phyloP scores from a whole-genome alignment of 2,797 vertebrate genomes.

The Spondyliosoma cantharus region DNA sequence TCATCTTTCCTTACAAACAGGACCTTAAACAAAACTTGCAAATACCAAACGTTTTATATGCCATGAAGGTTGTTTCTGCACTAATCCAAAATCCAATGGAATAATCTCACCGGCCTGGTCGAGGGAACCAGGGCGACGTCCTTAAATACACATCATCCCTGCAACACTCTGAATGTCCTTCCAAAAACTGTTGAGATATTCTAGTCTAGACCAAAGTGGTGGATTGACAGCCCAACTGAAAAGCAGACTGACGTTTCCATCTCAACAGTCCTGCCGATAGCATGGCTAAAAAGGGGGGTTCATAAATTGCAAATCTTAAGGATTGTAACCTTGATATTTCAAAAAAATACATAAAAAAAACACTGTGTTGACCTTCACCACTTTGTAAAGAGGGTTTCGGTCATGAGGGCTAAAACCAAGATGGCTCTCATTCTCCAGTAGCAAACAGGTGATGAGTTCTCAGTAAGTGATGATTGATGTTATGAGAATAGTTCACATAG shows the following conservation, averaged over 20 bases:
- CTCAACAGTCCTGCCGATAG: neutral
- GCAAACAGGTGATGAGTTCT: conserved; percentile 77
- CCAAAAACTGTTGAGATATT: conserved; percentile 2
- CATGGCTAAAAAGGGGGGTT: neutral
- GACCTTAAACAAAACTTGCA: too few species aligned
- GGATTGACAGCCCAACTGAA: neutral
- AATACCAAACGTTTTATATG: too few species aligned
- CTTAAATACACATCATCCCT: too few species aligned
- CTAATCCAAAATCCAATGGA: too few species aligned
- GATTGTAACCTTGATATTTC: conserved; percentile 11
- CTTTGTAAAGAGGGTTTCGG: conserved; percentile 34
- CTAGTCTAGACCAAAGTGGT: neutral
- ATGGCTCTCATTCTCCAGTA: conserved; percentile 54
- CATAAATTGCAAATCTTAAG: neutral
- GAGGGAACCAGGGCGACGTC: too few species aligned
- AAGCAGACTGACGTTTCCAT: neutral
- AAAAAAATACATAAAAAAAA: neutral
- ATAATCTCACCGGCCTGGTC: too few species aligned
- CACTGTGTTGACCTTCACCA: neutral
- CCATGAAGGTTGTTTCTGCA: too few species aligned
- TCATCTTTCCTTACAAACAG: too few species aligned
- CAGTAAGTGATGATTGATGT: conserved; percentile 69
- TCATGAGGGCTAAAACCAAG: conserved; percentile 28
- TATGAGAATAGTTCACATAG: conserved; percentile 73
- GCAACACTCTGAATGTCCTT: too few species aligned